Percentiles rank a stretch among this genome's conserved stretches.
Evolutionary conservation across 2,797 vertebrate genomes (phyloP).

Genomic region (Geotrypetes seraphini): DNA sequence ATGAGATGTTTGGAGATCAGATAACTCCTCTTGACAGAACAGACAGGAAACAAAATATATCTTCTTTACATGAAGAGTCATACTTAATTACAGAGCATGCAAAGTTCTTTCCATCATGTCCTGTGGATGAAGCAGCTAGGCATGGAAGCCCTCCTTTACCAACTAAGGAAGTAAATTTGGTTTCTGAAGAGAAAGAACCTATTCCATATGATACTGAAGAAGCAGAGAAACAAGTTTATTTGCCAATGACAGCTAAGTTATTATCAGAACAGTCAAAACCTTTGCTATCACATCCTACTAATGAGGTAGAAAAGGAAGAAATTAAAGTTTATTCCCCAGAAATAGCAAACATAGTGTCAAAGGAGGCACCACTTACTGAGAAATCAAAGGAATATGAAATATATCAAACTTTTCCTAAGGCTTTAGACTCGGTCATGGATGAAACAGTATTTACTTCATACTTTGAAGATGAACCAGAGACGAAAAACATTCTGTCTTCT

Average conservation of each 20-base stretch:
- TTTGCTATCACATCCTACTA: slow-evolving; percentile 4
- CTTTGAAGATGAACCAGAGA: too few species aligned
- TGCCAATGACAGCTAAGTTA: background rate
- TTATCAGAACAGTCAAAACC: background rate
- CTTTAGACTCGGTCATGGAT: too few species aligned
- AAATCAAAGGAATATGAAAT: too few species aligned
- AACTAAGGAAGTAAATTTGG: background rate
- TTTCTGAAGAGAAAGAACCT: background rate
- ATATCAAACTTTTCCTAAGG: too few species aligned
- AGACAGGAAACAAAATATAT: background rate
- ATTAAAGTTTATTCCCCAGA: slow-evolving; percentile 1
- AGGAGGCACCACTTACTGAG: too few species aligned
- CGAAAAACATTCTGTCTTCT: too few species aligned
- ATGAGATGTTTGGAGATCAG: slow-evolving; percentile 10
- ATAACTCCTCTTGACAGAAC: too few species aligned
- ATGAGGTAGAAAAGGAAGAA: slow-evolving; percentile 12
- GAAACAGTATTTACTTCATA: too few species aligned
- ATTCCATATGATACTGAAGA: background rate
- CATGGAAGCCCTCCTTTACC: background rate
- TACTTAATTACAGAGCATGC: background rate
- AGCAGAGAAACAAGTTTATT: background rate
- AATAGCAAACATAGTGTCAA: too few species aligned
- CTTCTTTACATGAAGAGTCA: background rate
- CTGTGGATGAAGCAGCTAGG: background rate
- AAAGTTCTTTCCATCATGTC: background rate